Evolutionary conservation across 2,113 vertebrate species (phyloP).

Genomic region (Cromileptes altivelis): DNA sequence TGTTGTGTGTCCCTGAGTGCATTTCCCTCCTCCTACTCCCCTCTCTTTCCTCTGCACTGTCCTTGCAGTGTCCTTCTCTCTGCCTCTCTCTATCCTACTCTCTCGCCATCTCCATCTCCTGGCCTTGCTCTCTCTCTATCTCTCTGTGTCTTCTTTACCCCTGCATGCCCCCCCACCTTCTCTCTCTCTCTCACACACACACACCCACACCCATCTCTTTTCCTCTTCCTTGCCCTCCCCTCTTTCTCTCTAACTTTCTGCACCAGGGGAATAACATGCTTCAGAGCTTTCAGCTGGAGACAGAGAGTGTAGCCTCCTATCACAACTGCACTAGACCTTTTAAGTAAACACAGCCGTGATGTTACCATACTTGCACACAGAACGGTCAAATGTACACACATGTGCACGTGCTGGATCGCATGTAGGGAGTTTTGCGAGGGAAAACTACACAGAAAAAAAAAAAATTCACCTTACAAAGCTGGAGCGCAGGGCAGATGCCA

Average conservation of each 20-base stretch:
- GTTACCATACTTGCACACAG: conserved; percentile 18
- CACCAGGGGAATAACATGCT: conserved; percentile 73
- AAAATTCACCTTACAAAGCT: conserved; percentile 34
- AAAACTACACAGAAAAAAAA: background rate
- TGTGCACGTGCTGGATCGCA: background rate
- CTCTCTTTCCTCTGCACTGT: conserved; percentile 80
- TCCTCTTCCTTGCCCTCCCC: conserved; percentile 7
- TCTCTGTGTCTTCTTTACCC: conserved; percentile 53
- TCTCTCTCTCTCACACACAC: conserved; percentile 13
- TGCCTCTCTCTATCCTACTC: conserved; percentile 63
- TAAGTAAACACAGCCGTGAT: conserved; percentile 59
- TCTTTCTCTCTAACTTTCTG: conserved; percentile 70
- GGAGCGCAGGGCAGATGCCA: conserved; percentile 49
- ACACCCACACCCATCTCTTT: conserved; percentile 6
- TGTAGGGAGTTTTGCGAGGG: background rate
- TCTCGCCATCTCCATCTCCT: conserved; percentile 73
- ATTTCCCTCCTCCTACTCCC: conserved; percentile 72
- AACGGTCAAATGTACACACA: conserved; percentile 12
- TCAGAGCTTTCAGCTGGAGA: conserved; percentile 73
- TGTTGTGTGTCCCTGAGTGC: conserved; percentile 67
- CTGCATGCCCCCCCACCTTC: background rate
- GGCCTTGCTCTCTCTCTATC: conserved; percentile 63
- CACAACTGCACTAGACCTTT: conserved; percentile 71
- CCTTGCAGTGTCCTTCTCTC: conserved; percentile 82
- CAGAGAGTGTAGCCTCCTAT: conserved; percentile 63